Evolutionary conservation across 2,113 vertebrate genomes (phyloP).

Genomic region (Sclerurus mexicanus): DNA sequence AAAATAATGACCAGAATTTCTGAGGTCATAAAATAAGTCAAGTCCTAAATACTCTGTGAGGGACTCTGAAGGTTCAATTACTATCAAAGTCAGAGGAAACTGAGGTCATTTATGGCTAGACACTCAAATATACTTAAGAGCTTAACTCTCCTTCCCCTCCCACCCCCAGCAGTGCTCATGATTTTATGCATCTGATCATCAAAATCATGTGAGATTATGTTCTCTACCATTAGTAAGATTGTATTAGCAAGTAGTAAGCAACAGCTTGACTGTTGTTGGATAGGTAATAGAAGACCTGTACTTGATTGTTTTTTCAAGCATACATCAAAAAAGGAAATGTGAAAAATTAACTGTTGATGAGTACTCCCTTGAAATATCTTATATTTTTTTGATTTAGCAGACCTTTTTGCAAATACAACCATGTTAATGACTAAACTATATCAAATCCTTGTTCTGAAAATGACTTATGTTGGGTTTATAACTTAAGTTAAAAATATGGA

Average conservation of each 20-base stretch:
- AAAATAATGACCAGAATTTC: slow-evolving; percentile 2
- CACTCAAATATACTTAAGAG: background rate
- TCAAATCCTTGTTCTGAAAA: background rate
- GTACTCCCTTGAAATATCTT: background rate
- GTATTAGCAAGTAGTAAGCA: background rate
- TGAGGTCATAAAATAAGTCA: background rate
- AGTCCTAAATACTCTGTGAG: background rate
- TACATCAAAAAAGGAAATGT: background rate
- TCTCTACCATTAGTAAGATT: background rate
- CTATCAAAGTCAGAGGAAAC: background rate
- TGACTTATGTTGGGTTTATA: background rate
- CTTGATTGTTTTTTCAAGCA: background rate
- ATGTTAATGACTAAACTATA: background rate
- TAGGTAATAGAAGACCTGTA: background rate
- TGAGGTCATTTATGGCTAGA: background rate
- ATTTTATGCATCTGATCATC: background rate
- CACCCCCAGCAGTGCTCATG: background rate
- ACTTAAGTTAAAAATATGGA: background rate
- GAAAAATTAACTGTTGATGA: background rate
- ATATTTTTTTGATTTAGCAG: background rate
- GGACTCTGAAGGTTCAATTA: background rate
- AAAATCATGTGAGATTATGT: background rate
- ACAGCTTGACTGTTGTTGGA: background rate
- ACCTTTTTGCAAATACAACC: background rate
- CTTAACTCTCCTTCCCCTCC: background rate